phyloP scores from a whole-genome alignment of 64 coral and sea anemone species.

The Hydrozoanthus tunicans region DNA sequence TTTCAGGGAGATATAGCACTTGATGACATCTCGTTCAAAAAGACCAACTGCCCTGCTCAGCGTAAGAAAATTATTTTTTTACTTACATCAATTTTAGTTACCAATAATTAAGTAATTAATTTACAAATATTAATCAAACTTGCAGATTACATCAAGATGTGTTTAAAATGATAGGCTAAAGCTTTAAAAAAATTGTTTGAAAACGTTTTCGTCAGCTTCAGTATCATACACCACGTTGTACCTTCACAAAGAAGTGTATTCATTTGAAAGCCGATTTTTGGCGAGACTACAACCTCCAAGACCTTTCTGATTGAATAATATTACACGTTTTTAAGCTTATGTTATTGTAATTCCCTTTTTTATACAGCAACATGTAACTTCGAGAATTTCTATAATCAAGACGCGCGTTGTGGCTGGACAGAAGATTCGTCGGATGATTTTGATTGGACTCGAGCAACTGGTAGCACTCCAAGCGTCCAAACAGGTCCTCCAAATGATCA shows the following conservation, averaged over 20 bases:
- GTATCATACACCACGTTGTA: too few species aligned
- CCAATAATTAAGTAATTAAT: too few species aligned
- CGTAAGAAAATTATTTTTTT: neutral
- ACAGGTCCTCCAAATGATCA: slow-evolving; percentile 84
- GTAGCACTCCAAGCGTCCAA: slow-evolving; percentile 54
- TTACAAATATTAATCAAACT: too few species aligned
- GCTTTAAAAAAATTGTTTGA: too few species aligned
- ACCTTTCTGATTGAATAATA: neutral
- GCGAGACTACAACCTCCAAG: too few species aligned
- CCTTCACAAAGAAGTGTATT: too few species aligned
- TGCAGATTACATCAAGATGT: too few species aligned
- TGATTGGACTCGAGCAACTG: slow-evolving; percentile 53
- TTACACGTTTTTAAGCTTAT: neutral
- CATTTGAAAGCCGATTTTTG: too few species aligned
- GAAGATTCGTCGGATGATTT: slow-evolving; percentile 61
- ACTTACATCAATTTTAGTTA: neutral
- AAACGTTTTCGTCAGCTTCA: too few species aligned
- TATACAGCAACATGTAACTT: slow-evolving; percentile 29
- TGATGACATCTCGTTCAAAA: slow-evolving; percentile 88
- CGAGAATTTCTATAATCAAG: slow-evolving; percentile 43
- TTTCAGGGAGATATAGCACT: slow-evolving; percentile 88
- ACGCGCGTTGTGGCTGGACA: slow-evolving; percentile 77
- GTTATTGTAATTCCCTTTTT: neutral
- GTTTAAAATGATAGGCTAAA: too few species aligned
- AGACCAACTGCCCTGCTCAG: slow-evolving; percentile 33